Percentiles rank a stretch among this genome's conserved stretches.
phyloP scores from a whole-genome alignment of 2,113 vertebrate genomes.

The Rhagologus leucostigma region DNA sequence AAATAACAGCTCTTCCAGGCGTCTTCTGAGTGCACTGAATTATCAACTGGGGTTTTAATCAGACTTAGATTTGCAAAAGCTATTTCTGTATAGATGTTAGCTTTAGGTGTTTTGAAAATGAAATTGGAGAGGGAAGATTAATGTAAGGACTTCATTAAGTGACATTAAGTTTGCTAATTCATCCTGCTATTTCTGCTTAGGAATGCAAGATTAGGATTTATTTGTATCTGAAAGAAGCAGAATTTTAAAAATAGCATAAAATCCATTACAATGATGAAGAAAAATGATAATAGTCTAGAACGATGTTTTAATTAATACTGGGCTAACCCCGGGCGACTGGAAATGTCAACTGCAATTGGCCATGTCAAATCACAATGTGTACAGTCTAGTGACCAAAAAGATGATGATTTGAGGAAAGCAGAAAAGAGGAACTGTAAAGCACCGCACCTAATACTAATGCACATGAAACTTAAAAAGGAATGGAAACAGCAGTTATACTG shows the following conservation, averaged over 20 bases:
- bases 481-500: background rate
- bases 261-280: background rate
- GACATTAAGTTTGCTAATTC: background rate
- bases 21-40: background rate
- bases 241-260: constrained; percentile 4
- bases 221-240: background rate
- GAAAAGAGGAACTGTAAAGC: background rate
- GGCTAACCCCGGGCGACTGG: background rate
- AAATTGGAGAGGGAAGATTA: background rate
- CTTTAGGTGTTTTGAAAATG: background rate
- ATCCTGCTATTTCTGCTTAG: background rate
- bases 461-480: background rate
- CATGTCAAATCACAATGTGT: background rate
- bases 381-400: background rate
- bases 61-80: background rate
- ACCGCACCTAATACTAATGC: background rate
- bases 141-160: background rate
- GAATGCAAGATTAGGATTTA: background rate
- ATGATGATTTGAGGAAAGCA: background rate
- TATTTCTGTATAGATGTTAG: background rate
- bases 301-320: background rate
- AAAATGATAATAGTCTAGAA: background rate
- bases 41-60: background rate
- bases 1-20: background rate
- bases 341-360: constrained; percentile 6